Conservation (phyloP, 1,140 invertebrate species). For the Eupeodes corollae region DNA sequence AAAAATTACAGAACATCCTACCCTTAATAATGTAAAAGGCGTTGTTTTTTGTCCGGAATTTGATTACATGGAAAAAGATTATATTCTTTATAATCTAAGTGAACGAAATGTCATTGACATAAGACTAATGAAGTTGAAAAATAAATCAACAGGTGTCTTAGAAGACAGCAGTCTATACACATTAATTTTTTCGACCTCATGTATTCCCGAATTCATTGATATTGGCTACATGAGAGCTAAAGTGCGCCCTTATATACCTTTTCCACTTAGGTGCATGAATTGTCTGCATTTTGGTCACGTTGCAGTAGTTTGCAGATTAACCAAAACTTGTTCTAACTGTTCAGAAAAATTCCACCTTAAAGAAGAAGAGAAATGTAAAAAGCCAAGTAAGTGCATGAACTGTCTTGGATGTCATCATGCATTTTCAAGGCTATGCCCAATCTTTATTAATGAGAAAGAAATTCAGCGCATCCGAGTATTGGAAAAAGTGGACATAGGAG, state of each 20-base stretch:
- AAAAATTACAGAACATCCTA: neutral
- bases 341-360: neutral
- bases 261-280: neutral
- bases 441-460: neutral
- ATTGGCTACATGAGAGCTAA: neutral
- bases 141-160: neutral
- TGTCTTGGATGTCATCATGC: neutral
- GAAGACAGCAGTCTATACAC: neutral
- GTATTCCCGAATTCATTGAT: neutral
- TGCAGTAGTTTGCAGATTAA: neutral
- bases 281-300: neutral
- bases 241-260: neutral
- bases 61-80: neutral
- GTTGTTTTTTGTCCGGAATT: neutral
- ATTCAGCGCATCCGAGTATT: neutral
- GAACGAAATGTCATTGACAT: neutral
- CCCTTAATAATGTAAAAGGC: neutral
- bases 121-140: neutral
- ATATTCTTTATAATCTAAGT: neutral
- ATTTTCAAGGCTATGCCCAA: neutral
- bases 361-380: neutral
- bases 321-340: neutral
- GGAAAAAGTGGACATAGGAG: neutral
- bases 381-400: neutral
- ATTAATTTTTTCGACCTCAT: neutral